phyloP scores from a whole-genome alignment of 2,113 vertebrate species.

The Vulpes lagopus region DNA sequence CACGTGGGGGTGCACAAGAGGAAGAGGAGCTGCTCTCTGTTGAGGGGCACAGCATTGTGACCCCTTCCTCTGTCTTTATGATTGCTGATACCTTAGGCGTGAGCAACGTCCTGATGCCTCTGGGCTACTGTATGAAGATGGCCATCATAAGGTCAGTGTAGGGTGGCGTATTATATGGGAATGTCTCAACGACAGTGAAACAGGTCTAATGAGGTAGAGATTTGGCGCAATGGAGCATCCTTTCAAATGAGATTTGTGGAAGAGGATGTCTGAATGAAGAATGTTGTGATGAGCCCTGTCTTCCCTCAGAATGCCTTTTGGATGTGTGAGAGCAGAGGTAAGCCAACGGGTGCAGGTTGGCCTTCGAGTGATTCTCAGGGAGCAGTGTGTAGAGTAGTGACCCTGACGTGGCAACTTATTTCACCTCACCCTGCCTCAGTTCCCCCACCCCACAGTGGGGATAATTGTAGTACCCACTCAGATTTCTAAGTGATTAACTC shows the following conservation, averaged over 20 bases:
- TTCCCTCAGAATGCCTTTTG: neutral
- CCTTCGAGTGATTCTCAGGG: neutral
- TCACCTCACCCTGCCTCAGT: neutral
- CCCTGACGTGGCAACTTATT: neutral
- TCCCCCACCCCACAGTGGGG: neutral
- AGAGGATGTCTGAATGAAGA: neutral
- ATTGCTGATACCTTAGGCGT: rapidly evolving
- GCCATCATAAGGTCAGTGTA: neutral
- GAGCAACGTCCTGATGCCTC: neutral
- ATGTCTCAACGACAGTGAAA: neutral
- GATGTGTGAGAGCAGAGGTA: neutral
- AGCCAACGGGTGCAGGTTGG: no score
- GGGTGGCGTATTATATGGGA: rapidly evolving
- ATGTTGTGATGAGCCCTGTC: rapidly evolving
- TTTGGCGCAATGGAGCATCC: neutral
- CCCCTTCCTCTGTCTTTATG: neutral
- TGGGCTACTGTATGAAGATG: neutral
- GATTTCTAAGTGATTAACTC: neutral
- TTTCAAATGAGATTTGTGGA: neutral
- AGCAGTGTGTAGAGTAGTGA: neutral
- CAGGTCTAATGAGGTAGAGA: neutral
- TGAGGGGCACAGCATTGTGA: neutral
- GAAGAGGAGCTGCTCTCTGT: neutral
- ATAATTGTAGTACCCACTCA: rapidly evolving
- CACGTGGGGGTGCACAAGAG: rapidly evolving